These are phyloP conservation scores for Drosophila ambigua DNA, from an alignment of 1,140 invertebrate species.

Conservation along the genomic window DNA sequence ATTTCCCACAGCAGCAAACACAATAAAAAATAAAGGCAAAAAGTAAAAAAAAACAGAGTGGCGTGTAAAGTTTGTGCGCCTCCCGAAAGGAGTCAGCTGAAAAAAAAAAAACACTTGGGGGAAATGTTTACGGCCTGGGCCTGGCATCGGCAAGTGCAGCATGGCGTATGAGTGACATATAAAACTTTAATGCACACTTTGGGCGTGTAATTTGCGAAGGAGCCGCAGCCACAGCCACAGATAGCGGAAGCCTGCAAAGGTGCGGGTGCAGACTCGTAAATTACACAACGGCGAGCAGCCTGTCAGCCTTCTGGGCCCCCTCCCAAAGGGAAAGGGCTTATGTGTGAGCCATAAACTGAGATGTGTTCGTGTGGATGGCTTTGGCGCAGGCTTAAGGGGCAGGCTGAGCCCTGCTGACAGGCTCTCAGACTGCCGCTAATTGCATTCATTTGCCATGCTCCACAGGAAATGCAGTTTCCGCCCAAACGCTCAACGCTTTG, in stretches of 20 bases:
- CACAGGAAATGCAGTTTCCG: conserved; percentile 58
- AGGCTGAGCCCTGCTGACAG: conserved; percentile 2
- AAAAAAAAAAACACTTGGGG: conserved; percentile 10
- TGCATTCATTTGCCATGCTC: conserved; percentile 49
- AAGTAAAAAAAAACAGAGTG: conserved; percentile 22
- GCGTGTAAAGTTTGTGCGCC: conserved; percentile 19
- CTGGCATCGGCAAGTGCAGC: conserved; percentile 55
- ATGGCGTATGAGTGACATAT: conserved; percentile 73
- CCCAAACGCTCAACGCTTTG: conserved; percentile 35
- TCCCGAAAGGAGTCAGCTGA: conserved; percentile 6
- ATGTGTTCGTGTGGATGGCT: conserved; percentile 9
- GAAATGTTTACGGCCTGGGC: conserved; percentile 34
- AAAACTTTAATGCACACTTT: conserved; percentile 73
- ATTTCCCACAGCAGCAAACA: conserved; percentile 13
- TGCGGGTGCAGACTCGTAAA: conserved; percentile 44
- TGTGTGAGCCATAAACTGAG: conserved; percentile 47
- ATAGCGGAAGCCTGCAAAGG: conserved; percentile 5
- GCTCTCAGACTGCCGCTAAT: conserved; percentile 44
- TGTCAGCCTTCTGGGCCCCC: conserved; percentile 32
- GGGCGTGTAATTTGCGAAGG: conserved; percentile 45
- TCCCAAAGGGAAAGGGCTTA: too few species aligned
- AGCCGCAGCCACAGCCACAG: not conserved
- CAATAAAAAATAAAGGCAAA: conserved; percentile 28
- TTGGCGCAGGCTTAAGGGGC: conserved; percentile 1
- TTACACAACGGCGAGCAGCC: conserved; percentile 49